phyloP scores from a whole-genome alignment of 2,797 vertebrate species.

The Myripristis murdjan region DNA sequence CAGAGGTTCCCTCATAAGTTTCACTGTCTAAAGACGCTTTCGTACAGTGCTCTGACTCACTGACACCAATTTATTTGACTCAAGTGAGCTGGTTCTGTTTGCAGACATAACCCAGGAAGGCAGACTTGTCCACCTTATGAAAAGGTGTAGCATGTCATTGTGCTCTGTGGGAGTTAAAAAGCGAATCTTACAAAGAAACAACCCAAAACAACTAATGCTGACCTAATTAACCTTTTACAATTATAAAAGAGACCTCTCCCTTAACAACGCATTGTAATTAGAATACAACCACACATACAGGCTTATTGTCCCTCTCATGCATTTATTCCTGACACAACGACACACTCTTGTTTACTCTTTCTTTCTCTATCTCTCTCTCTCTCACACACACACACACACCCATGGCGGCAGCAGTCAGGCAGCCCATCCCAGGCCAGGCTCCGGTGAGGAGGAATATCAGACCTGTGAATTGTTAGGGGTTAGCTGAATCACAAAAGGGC shows the following conservation, averaged over 20 bases:
- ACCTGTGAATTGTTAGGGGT: constrained; percentile 75
- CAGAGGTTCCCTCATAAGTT: constrained; percentile 33
- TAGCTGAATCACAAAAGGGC: constrained; percentile 81
- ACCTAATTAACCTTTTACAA: constrained; percentile 10
- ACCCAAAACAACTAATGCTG: not conserved
- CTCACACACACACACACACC: constrained; percentile 49
- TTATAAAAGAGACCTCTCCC: constrained; percentile 13
- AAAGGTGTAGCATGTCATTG: constrained; percentile 35
- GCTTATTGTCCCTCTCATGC: not conserved
- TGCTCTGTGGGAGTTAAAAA: constrained; percentile 28
- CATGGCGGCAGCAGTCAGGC: constrained; percentile 47
- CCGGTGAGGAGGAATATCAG: constrained; percentile 76
- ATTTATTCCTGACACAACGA: constrained; percentile 52
- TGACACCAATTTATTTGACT: constrained; percentile 39
- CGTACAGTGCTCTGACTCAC: constrained; percentile 43
- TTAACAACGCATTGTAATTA: constrained; percentile 52
- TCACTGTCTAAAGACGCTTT: constrained; percentile 35
- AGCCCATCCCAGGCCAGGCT: constrained; percentile 70
- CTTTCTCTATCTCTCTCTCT: constrained; percentile 4
- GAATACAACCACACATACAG: constrained; percentile 16
- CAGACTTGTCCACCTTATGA: constrained; percentile 33
- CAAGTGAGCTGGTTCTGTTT: constrained; percentile 40
- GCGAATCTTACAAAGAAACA: constrained; percentile 19
- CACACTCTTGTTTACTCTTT: constrained; percentile 6
- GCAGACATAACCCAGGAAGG: constrained; percentile 64